Evolutionary conservation across 2,113 vertebrate species (phyloP), one percentile per base, ranked within the genome.

Genomic region (Perca fluviatilis): DNA sequence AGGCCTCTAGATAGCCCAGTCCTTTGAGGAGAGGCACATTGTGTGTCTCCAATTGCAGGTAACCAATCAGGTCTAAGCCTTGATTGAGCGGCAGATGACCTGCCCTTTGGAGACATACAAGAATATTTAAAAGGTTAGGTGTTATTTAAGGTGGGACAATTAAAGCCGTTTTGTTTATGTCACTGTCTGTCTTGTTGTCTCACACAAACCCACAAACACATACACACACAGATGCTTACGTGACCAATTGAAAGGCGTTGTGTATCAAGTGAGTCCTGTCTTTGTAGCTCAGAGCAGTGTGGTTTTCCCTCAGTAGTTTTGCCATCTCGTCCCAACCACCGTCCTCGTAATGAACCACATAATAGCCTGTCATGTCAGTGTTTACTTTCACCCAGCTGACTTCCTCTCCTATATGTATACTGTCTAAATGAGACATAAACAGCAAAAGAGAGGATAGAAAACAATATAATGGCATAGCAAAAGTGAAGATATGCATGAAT

Each of bases 381-480:
- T 95, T 97, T 71, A 96, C 92, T 92, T 97, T 97, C 60, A 96
- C 94, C 94, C 95, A 97, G 49, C 72, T 86, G 33, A 90, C 89
- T 0, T 94, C 91, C 68, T 92, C 89, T 47, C 88, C 91, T 56
- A 96, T 83, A 57, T 95, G 66, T 79, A 96, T 70, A 19, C 83
- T 94, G 68, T 94, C 95, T 96, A 80, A 75, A 80, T 80, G 25
- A 76, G 69, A 75, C 21, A 86, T 11, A 63, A 40, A 81, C 0
- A 74, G n/a, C n/a, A 84, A 58, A 67, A 66, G 1, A 46, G 16
- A 57, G 13, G 23, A 54, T 23, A 7, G 5, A 21, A 33, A 61
- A 36, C 16, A 72, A 15, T 18, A 49, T 30, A 51, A 73, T 19
- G 2, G 3, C 16, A 85, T 67, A 61, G 7, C 10, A 69, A 65